A percentile compares a stretch with the other conserved stretches of the same genome.
phyloP scores from a whole-genome alignment of 2,888 invertebrate genomes.

The Protodeltote pygarga region DNA sequence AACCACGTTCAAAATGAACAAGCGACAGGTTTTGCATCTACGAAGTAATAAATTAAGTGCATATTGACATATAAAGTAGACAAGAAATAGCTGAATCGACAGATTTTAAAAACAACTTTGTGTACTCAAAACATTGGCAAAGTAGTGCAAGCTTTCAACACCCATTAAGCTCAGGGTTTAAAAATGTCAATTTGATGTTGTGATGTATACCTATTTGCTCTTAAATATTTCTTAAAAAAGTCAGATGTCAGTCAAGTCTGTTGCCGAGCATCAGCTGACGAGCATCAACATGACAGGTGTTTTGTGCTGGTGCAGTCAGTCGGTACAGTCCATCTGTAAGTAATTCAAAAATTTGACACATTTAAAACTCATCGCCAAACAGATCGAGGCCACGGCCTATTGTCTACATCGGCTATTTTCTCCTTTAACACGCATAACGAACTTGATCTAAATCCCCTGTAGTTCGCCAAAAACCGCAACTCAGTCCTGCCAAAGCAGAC shows the following conservation, averaged over 20 bases:
- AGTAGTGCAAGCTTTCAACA: constrained; percentile 25
- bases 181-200: constrained; percentile 20
- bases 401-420: constrained; percentile 46
- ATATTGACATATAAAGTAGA: constrained; percentile 25
- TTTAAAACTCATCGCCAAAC: constrained; percentile 38
- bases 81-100: constrained; percentile 25
- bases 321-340: too few species aligned
- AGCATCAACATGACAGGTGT: too few species aligned
- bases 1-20: constrained; percentile 37
- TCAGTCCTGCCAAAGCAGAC: constrained; percentile 75
- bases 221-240: not conserved
- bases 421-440: constrained; percentile 45
- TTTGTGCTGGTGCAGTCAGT: too few species aligned
- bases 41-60: constrained; percentile 35
- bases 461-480: constrained; percentile 66
- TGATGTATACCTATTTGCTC: constrained; percentile 20
- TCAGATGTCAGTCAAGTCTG: too few species aligned
- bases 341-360: constrained; percentile 31
- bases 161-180: constrained; percentile 7
- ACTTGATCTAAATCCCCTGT: constrained; percentile 63
- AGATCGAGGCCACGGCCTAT: constrained; percentile 37
- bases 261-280: too few species aligned
- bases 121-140: constrained; percentile 30
- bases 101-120: constrained; percentile 32
- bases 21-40: constrained; percentile 27